Base-by-base conservation (phyloP, 2,888 invertebrate species). In the Chalcosyrphus nemorum region DNA sequence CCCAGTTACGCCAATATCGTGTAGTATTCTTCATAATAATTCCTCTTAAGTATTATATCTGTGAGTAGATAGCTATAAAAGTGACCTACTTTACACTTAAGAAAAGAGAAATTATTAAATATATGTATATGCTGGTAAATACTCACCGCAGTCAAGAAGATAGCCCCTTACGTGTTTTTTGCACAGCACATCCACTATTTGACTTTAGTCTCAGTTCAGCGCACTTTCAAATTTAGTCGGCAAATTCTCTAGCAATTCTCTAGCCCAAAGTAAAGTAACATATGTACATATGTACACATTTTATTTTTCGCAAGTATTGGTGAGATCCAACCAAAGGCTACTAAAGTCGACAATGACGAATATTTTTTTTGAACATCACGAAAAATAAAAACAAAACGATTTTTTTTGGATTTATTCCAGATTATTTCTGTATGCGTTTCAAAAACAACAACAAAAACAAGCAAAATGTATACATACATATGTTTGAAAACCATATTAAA, bases 191-290 rank as follows among this genome's bases (percentile, higher is more conserved):
- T 24, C 24, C 15, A 63, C 47, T 24, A 47, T 76, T 57, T 47
- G 24, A 52, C 63, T 81, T 38, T 56, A 50, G 45, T 45, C 45
- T 71, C 71, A 82, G 81, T 77, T 82, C 81, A 82, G 81, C 71
- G 77, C 71, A 82, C 81, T 82, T 82, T 82, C 24, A 19, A 59
- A 71, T 77, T 61, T 59, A 71, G 77, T 71, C 77, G 77, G 81
- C 32, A 76, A 15, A 38, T 57, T n/a, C n/a, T n/a, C n/a, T n/a
- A n/a, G n/a, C n/a, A n/a, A 65, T 70, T 66, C 43, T 35, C 21
- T 54, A 43, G 43, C 35, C 56, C 24, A 47, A 56, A 19, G 35
- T 59, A 63, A 45, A 61, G 27, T 63, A 47, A 47, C 32, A 32
- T 11, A 15, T 15, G n/a, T 17, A 27, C 15, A 41, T 13, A 3